A percentile compares a stretch with the other conserved stretches of the same genome.
Evolutionary conservation across 2,888 invertebrate species (phyloP).

Genomic region (Lobophora halterata): DNA sequence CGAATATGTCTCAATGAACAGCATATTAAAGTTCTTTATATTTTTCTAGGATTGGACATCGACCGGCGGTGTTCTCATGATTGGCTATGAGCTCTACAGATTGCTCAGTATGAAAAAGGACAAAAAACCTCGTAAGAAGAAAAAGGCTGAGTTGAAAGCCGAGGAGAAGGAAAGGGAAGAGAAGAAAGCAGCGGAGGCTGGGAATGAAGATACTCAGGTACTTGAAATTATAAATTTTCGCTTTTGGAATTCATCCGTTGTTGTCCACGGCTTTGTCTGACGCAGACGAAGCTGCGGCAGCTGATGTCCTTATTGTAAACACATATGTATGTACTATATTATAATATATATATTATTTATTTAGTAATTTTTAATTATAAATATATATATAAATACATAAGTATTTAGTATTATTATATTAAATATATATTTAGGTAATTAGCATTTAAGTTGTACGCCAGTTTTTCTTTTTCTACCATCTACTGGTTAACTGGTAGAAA

Average conservation of each 20-base stretch:
- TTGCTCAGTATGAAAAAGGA: slow-evolving; percentile 90
- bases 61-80: slow-evolving; percentile 95
- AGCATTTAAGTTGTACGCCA: too few species aligned
- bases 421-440: too few species aligned
- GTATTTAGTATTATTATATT: too few species aligned
- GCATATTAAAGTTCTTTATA: neutral
- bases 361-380: too few species aligned
- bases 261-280: neutral
- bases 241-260: neutral
- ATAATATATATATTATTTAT: too few species aligned
- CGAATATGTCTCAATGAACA: neutral
- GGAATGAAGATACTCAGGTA: slow-evolving; percentile 70
- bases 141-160: slow-evolving; percentile 62
- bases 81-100: slow-evolving; percentile 98
- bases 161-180: slow-evolving; percentile 59
- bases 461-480: too few species aligned
- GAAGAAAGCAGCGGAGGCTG: slow-evolving; percentile 52
- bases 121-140: slow-evolving; percentile 79
- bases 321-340: too few species aligned
- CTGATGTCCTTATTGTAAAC: too few species aligned
- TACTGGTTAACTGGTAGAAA: too few species aligned
- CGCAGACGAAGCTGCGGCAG: too few species aligned
- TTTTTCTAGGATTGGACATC: slow-evolving; percentile 87
- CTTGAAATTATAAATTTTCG: neutral
- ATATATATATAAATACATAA: too few species aligned